phyloP scores from a whole-genome alignment of 2,113 vertebrate species.

The Willisornis vidua region DNA sequence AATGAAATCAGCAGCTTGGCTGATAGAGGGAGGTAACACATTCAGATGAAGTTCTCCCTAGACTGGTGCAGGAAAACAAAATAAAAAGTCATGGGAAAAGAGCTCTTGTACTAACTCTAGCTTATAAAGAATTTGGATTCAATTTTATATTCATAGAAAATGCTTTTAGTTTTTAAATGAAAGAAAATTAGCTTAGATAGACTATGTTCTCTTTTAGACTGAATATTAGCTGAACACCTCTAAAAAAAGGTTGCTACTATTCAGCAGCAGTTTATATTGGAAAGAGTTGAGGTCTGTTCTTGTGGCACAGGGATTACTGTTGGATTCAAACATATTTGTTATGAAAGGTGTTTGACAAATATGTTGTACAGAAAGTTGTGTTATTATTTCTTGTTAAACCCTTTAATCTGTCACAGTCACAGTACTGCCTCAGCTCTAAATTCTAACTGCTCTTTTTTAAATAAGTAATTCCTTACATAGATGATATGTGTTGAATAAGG shows the following conservation, averaged over 20 bases:
- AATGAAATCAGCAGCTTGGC: neutral
- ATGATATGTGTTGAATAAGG: neutral
- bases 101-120: neutral
- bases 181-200: neutral
- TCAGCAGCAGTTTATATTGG: neutral
- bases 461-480: neutral
- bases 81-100: neutral
- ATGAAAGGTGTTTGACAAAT: conserved; percentile 43
- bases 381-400: conserved; percentile 34
- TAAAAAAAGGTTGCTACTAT: neutral
- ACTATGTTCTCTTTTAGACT: neutral
- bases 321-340: conserved; percentile 12
- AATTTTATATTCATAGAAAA: neutral
- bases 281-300: neutral
- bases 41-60: neutral
- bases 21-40: neutral
- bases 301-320: neutral
- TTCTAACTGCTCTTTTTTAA: conserved; percentile 14
- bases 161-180: neutral
- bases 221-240: neutral
- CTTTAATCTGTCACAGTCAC: conserved; percentile 17
- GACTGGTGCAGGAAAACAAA: neutral
- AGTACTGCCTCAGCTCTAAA: neutral
- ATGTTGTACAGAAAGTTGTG: neutral
- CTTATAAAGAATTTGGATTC: neutral